These are phyloP conservation scores for Myioborus melanocephalus DNA, from an alignment of 2,797 vertebrate genomes.

Conservation along the genomic window DNA sequence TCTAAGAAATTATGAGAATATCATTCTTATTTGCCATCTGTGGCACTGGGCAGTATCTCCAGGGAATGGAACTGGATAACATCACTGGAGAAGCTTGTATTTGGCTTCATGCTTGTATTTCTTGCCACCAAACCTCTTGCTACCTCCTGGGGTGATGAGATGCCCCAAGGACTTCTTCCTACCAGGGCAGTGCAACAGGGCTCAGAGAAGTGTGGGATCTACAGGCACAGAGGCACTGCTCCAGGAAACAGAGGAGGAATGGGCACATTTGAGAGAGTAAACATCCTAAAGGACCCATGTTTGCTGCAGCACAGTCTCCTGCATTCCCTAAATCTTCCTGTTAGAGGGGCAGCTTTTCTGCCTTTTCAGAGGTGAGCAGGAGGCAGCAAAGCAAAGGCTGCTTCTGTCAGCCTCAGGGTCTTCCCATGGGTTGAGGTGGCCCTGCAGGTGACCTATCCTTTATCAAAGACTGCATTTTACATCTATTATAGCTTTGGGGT, in stretches of 20 bases:
- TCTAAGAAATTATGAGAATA: neutral
- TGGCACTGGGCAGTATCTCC: neutral
- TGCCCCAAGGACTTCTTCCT: neutral
- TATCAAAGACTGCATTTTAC: neutral
- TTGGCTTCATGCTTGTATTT: neutral
- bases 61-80: neutral
- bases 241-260: neutral
- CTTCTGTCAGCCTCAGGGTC: neutral
- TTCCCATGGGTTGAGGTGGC: neutral
- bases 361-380: neutral
- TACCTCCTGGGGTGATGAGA: neutral
- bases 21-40: neutral
- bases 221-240: neutral
- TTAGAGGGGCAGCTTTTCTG: neutral
- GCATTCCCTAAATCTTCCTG: neutral
- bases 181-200: neutral
- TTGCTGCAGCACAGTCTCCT: neutral
- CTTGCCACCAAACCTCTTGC: neutral
- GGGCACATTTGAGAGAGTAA: neutral
- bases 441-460: neutral
- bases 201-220: neutral
- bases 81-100: neutral
- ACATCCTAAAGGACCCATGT: neutral
- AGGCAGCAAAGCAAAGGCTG: neutral
- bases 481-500: neutral